phyloP scores from a whole-genome alignment of 2,113 vertebrate species.

The Carettochelys insculpta region DNA sequence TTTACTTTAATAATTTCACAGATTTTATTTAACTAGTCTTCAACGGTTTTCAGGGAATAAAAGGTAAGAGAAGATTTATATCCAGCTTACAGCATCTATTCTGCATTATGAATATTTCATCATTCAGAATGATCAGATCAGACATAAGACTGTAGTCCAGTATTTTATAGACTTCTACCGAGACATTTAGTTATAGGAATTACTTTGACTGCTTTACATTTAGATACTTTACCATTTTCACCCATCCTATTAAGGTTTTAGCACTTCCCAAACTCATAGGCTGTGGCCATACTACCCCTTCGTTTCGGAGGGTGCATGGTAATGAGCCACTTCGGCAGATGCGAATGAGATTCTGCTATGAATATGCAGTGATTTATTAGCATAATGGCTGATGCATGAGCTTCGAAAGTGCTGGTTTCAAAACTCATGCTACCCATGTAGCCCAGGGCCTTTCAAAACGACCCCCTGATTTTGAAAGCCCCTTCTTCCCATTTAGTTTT shows the following conservation, averaged over 20 bases:
- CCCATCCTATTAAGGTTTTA: background rate
- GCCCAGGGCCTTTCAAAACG: too few species aligned
- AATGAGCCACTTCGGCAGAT: too few species aligned
- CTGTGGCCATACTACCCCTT: too few species aligned
- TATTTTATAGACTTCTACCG: constrained; percentile 21
- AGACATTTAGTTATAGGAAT: constrained; percentile 19
- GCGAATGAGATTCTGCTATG: too few species aligned
- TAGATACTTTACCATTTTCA: background rate
- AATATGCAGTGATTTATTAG: too few species aligned
- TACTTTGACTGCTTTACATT: constrained; percentile 25
- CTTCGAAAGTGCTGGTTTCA: too few species aligned
- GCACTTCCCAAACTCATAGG: background rate
- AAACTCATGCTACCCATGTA: too few species aligned
- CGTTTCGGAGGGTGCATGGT: too few species aligned
- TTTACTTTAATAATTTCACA: background rate
- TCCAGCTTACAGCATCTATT: background rate
- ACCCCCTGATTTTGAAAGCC: too few species aligned
- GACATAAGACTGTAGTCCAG: background rate
- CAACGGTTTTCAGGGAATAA: background rate
- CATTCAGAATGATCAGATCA: constrained; percentile 16
- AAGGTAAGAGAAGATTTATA: background rate
- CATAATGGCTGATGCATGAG: too few species aligned
- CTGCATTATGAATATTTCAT: background rate
- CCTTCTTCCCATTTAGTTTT: too few species aligned
- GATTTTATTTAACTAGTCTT: background rate